Evolutionary conservation across 1,140 invertebrate genomes (phyloP).

Genomic region (Drosophila setifemur): DNA sequence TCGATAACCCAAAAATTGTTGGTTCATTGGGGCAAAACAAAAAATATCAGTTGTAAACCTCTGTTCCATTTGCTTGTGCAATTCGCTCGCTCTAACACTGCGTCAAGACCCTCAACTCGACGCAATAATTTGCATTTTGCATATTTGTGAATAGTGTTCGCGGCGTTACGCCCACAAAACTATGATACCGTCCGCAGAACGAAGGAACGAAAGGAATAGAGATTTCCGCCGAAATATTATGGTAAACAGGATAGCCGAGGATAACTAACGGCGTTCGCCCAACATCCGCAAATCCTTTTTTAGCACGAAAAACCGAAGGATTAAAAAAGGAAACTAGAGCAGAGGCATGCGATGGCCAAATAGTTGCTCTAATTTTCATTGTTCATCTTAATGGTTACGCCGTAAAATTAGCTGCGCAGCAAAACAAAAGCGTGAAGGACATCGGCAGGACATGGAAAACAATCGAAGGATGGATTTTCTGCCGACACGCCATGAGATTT

Average conservation of each 20-base stretch:
- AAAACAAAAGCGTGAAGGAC: constrained; percentile 72
- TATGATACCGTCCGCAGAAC: too few relatives aligned
- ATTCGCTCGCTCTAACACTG: constrained; percentile 10
- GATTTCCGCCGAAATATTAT: constrained; percentile 60
- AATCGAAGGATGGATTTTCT: constrained; percentile 30
- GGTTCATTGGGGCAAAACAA: constrained; percentile 9
- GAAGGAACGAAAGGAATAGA: neutral
- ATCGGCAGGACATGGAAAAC: constrained; percentile 41
- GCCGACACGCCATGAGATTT: constrained; percentile 32
- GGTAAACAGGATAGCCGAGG: constrained; percentile 36
- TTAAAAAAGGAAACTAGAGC: constrained; percentile 80
- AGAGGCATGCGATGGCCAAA: constrained; percentile 29
- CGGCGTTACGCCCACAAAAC: constrained; percentile 29
- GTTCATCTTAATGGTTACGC: constrained; percentile 62
- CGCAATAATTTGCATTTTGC: constrained; percentile 33
- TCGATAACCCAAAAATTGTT: too few relatives aligned
- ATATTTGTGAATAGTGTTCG: constrained; percentile 30
- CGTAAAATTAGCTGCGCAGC: constrained; percentile 63
- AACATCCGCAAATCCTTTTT: constrained; percentile 77
- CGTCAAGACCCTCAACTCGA: neutral
- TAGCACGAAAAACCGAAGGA: constrained; percentile 77
- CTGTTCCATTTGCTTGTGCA: neutral
- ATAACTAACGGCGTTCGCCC: neutral
- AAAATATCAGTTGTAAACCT: constrained; percentile 16
- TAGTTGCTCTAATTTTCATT: constrained; percentile 79